Base-by-base conservation (phyloP, 1,140 invertebrate species). In the Tachypleus tridentatus region DNA sequence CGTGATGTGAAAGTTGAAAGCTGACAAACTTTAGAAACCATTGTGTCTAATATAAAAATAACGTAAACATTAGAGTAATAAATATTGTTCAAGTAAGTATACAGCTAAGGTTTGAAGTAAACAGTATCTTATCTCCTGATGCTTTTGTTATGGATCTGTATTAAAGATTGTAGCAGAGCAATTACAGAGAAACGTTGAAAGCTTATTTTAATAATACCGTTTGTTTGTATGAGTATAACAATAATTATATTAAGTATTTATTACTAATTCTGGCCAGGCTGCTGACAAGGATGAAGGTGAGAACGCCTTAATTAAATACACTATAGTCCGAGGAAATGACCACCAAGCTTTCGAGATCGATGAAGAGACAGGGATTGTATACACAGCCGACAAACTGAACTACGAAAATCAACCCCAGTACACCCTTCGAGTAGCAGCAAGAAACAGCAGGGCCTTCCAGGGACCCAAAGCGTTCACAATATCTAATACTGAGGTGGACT, bases 261-360 rank as follows among this genome's bases (percentile, higher is more conserved):
- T 51, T 7, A 62, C 9, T 11, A 1, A 60, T 51, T 49, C 2
- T 29, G 63, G 65, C 4, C 58, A 73, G 54, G 79, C 78, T 2
- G 73, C 69, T 50, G 79, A 80, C 71, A 64, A 60, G 48, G 79
- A 80, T 70, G 61, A 65, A 5, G 78, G 75, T 11, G 65, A 64
- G 5, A 80, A 80, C 71, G 73, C 73, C 10, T 62, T 75, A 3
- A 74, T 80, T 3, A 70, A 73, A 8, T 80, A 80, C 69, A 70
- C 72, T 5, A 76, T 80, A 51, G 73, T 75, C 47, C 71, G 75
- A 51, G 79, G 78, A 9, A 78, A 79, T 65, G 73, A 72, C 29
- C 73, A 74, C 29, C 70, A 74, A 49, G 71, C 73, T 4, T 81
- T 81, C 70, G 70, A 70, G 7, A 78, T 81, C 29, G 75, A 71